phyloP scores from a whole-genome alignment of 2,888 invertebrate species.

The Hybos culiciformis region DNA sequence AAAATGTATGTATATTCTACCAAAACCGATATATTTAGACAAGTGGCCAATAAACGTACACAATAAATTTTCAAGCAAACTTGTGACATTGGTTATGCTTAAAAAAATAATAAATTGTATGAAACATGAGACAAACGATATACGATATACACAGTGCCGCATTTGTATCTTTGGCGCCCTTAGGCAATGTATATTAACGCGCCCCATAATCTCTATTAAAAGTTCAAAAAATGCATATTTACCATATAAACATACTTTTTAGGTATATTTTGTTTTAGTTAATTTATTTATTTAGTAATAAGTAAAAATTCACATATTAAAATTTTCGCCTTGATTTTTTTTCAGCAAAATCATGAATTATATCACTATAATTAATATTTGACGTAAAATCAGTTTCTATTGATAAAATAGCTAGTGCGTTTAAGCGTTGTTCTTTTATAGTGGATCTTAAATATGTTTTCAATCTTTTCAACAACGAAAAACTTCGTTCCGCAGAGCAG shows the following conservation, averaged over 20 bases:
- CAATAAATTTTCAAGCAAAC: too few relatives aligned
- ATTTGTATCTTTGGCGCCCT: neutral
- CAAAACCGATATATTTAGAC: too few relatives aligned
- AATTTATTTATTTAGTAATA: neutral
- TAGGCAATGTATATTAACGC: neutral
- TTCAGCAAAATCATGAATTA: conserved; percentile 1
- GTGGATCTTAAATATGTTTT: conserved; percentile 1
- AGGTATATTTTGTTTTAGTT: neutral
- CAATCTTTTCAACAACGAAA: conserved; percentile 1
- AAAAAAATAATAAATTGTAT: too few relatives aligned
- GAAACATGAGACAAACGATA: too few relatives aligned
- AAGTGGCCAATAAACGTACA: too few relatives aligned
- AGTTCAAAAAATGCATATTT: neutral
- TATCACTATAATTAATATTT: neutral
- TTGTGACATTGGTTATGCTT: too few relatives aligned
- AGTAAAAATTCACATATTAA: neutral
- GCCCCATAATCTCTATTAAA: neutral
- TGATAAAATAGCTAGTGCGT: neutral
- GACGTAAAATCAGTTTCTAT: neutral
- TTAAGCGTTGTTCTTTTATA: neutral
- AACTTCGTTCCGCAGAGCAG: neutral
- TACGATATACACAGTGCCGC: too few relatives aligned
- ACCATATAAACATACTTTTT: neutral
- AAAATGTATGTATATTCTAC: too few relatives aligned
- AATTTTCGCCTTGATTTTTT: conserved; percentile 1